These are phyloP conservation scores for Lomographa bimaculata DNA, from an alignment of 2,888 invertebrate species.

Conservation along the genomic window DNA sequence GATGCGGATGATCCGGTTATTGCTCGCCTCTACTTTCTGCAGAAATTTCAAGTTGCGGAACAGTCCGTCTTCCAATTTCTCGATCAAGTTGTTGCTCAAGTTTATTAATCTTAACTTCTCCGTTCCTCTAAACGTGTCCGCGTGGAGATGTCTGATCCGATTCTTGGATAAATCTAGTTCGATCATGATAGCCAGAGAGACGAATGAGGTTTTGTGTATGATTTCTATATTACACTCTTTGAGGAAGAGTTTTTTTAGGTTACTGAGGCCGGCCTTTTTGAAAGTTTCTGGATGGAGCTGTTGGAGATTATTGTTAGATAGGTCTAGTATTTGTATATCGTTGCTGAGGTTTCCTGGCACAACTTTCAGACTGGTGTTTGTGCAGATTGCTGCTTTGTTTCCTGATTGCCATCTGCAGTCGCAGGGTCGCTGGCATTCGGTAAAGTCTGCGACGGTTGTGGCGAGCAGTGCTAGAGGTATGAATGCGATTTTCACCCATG, in stretches of 20 bases:
- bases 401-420: constrained; percentile 94
- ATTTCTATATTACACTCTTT: constrained; percentile 88
- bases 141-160: constrained; percentile 85
- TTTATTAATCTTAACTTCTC: constrained; percentile 88
- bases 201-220: constrained; percentile 89
- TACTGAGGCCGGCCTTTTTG: constrained; percentile 86
- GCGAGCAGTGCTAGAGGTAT: constrained; percentile 58
- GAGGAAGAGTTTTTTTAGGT: constrained; percentile 92
- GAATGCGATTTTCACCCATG: constrained; percentile 72
- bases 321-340: constrained; percentile 88
- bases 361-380: constrained; percentile 84
- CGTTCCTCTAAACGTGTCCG: constrained; percentile 88
- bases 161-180: constrained; percentile 93
- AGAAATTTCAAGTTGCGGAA: constrained; percentile 90
- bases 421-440: constrained; percentile 87
- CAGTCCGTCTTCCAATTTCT: constrained; percentile 88
- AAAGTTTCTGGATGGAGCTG: constrained; percentile 88
- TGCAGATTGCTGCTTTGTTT: constrained; percentile 93
- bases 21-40: constrained; percentile 90
- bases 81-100: constrained; percentile 90
- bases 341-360: constrained; percentile 90
- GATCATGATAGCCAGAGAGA: constrained; percentile 89
- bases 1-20: constrained; percentile 89
- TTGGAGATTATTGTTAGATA: constrained; percentile 87
- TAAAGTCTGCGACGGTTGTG: constrained; percentile 78